A percentile compares a stretch with the other conserved stretches of the same genome.
Evolutionary conservation across 2,113 vertebrate species (phyloP).

Genomic region (Agelaius phoeniceus): DNA sequence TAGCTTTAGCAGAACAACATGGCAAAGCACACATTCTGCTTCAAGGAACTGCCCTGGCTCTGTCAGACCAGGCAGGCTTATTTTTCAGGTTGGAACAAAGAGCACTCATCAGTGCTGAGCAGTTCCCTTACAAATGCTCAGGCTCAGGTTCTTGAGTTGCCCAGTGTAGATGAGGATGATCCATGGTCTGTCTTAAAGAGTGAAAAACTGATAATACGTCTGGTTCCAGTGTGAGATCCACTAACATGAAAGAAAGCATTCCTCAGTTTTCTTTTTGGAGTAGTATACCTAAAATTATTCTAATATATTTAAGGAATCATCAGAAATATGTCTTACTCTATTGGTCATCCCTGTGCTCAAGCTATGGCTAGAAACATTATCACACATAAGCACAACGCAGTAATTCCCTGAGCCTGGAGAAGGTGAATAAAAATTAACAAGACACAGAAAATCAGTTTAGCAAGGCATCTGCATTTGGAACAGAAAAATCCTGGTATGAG

Average conservation of each 20-base stretch:
- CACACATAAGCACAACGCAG: neutral
- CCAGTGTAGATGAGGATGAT: neutral
- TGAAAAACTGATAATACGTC: neutral
- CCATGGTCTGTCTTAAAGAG: neutral
- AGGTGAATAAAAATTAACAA: neutral
- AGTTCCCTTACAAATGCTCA: neutral
- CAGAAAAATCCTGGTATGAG: neutral
- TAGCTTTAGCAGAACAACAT: neutral
- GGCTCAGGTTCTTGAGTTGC: neutral
- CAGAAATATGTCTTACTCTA: neutral
- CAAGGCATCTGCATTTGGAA: neutral
- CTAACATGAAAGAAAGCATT: neutral
- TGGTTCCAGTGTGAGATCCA: neutral
- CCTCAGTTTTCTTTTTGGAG: neutral
- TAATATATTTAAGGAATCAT: neutral
- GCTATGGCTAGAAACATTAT: neutral
- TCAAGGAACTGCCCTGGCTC: neutral
- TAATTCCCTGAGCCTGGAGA: neutral
- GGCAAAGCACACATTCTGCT: neutral
- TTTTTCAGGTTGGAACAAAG: neutral
- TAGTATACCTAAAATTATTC: neutral
- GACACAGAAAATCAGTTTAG: neutral
- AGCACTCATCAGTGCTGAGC: neutral
- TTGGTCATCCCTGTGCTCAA: neutral
- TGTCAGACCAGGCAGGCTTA: neutral